Conservation (phyloP, 2,888 invertebrate species). For the Hydroisotoma schaefferi region DNA sequence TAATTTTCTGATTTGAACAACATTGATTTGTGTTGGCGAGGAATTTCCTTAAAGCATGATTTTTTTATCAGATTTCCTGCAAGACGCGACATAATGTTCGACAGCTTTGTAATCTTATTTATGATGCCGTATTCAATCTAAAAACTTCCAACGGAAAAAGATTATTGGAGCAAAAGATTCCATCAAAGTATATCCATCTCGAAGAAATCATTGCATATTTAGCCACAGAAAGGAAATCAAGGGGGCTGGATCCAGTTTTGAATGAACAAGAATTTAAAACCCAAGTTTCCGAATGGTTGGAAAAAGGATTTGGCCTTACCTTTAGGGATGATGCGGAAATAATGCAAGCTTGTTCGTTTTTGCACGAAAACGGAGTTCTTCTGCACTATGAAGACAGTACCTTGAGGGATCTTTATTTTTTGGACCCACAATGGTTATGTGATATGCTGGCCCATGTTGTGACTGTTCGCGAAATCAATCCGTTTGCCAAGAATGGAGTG, state of each 20-base stretch:
- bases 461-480: constrained; percentile 77
- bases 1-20: not conserved
- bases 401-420: constrained; percentile 87
- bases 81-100: constrained; percentile 85
- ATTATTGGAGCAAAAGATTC: constrained; percentile 87
- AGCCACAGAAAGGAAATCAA: constrained; percentile 62
- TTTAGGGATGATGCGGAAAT: constrained; percentile 49
- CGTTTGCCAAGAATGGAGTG: constrained; percentile 84
- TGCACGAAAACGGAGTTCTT: constrained; percentile 95
- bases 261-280: constrained; percentile 71
- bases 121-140: constrained; percentile 87
- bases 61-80: constrained; percentile 54
- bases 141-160: constrained; percentile 88
- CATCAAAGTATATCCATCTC: constrained; percentile 88
- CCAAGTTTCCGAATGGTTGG: constrained; percentile 50
- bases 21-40: not conserved
- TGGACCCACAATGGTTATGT: constrained; percentile 98
- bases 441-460: constrained; percentile 96
- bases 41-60: not conserved
- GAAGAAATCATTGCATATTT: constrained; percentile 86
- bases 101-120: constrained; percentile 83
- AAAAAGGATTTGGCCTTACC: constrained; percentile 44
- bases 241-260: constrained; percentile 72
- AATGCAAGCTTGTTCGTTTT: constrained; percentile 88
- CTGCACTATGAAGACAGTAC: constrained; percentile 93